A percentile compares a stretch with the other conserved stretches of the same genome.
Conservation (phyloP, 1,140 invertebrate genomes). For the Caenorhabditis elegans region WBcel235 BX284605.5:1610501-1611000, state of each 20-base stretch:
- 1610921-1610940: too few species aligned
- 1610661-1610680: conserved; percentile 3
- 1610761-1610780: background rate
- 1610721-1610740: background rate
- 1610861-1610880: background rate
- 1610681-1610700: background rate
- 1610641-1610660: background rate
- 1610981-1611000: too few species aligned
- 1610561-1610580: background rate
- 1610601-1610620: background rate
- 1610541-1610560: background rate
- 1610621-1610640: background rate
- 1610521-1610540: background rate
- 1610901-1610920: too few species aligned
- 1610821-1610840: background rate
- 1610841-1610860: background rate
- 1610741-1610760: background rate
- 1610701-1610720: background rate
- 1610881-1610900: background rate
- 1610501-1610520: background rate
- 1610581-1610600: background rate
- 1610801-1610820: background rate
- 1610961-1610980: too few species aligned
- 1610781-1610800: background rate
- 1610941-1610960: too few species aligned